These are phyloP conservation scores for Linurgus olivaceus DNA, from an alignment of 2,797 vertebrate genomes.

Conservation along the genomic window DNA sequence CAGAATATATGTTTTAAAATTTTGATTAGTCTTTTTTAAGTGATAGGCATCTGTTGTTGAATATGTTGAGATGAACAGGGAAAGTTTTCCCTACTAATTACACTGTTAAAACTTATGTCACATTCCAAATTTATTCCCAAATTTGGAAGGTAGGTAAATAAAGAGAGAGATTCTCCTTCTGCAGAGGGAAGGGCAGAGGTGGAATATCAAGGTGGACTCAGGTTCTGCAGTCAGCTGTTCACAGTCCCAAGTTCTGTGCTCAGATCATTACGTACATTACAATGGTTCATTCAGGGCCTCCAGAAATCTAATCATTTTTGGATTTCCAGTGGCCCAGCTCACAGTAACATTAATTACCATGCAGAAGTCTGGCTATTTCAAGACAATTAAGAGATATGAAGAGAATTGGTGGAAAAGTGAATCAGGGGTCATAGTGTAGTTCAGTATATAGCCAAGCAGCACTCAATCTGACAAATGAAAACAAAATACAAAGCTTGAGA, in stretches of 20 bases:
- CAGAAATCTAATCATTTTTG: background rate
- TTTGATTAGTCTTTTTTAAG: background rate
- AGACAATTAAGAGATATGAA: slow-evolving; percentile 54
- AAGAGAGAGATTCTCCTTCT: background rate
- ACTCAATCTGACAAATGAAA: slow-evolving; percentile 54
- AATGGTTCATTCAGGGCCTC: background rate
- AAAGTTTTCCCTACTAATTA: background rate
- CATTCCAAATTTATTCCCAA: background rate
- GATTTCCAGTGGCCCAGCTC: background rate
- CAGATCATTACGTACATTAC: background rate
- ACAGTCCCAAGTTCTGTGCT: background rate
- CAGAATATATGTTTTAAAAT: background rate
- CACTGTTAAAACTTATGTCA: background rate
- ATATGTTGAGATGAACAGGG: background rate
- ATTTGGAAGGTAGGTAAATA: background rate
- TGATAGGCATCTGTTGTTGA: background rate
- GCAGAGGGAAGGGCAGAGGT: background rate
- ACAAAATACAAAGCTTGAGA: slow-evolving; percentile 50
- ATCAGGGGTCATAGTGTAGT: slow-evolving; percentile 70
- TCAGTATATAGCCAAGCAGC: slow-evolving; percentile 27
- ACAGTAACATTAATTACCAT: background rate
- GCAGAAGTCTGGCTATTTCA: background rate
- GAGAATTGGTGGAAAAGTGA: slow-evolving; percentile 75
- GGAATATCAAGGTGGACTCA: background rate
- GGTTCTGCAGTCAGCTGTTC: background rate